phyloP scores from a whole-genome alignment of 2,113 vertebrate species.

The Cathartes aura region DNA sequence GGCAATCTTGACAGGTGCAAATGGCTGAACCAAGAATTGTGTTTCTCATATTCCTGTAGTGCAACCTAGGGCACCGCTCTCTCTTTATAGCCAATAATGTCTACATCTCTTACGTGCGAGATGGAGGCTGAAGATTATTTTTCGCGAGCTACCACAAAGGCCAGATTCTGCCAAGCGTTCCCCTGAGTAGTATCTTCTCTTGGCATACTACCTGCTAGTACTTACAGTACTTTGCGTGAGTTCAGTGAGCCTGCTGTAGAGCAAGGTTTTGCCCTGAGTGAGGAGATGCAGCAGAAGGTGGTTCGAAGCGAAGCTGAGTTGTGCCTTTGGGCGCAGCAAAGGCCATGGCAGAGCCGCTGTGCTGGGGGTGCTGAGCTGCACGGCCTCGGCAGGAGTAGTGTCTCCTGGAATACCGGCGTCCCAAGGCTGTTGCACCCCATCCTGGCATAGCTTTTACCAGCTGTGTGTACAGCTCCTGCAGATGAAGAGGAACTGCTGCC shows the following conservation, averaged over 20 bases:
- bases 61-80: background rate
- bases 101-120: background rate
- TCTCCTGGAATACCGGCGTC: background rate
- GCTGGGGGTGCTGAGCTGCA: background rate
- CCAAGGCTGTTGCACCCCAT: background rate
- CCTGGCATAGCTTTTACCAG: background rate
- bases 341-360: background rate
- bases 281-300: background rate
- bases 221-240: background rate
- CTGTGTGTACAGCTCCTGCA: fast-evolving
- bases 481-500: background rate
- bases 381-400: background rate
- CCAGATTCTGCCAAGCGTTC: background rate
- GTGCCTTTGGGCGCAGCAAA: background rate
- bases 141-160: background rate
- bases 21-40: background rate
- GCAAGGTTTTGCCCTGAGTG: background rate
- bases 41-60: background rate
- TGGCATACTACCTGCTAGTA: background rate
- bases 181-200: background rate
- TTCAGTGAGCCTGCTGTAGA: background rate
- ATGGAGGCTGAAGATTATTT: background rate
- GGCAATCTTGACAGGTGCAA: background rate
- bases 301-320: fast-evolving
- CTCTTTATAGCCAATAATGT: background rate